phyloP scores from a whole-genome alignment of 2,797 vertebrate species.

The Notoglanidium macrostoma region DNA sequence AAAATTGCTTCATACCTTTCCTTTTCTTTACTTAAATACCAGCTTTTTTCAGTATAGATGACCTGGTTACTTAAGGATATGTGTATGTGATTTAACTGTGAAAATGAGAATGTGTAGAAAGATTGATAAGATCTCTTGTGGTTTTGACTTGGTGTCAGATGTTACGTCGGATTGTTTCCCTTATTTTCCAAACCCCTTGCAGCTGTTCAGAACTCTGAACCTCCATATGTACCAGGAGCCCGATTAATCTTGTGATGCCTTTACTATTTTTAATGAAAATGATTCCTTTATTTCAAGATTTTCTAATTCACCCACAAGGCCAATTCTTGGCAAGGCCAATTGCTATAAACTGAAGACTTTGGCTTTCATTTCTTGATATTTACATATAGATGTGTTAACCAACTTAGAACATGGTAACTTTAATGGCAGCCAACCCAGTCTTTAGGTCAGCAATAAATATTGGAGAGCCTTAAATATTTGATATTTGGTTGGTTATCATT shows the following conservation, averaged over 20 bases:
- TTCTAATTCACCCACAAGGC: neutral
- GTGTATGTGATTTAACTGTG: conserved; percentile 7
- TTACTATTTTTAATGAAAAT: neutral
- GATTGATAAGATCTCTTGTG: conserved; percentile 26
- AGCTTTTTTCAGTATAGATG: neutral
- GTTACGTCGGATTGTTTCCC: neutral
- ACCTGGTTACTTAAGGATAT: neutral
- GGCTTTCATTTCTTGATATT: neutral
- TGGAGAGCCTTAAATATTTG: neutral
- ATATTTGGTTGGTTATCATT: neutral
- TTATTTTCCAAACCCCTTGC: conserved; percentile 29
- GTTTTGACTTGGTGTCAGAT: neutral
- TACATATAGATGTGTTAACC: neutral
- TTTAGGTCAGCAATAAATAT: neutral
- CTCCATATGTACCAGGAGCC: neutral
- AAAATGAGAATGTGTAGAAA: conserved; percentile 17
- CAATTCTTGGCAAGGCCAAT: neutral
- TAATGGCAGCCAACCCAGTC: neutral
- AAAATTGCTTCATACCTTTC: neutral
- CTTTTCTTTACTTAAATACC: neutral
- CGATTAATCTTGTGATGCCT: neutral
- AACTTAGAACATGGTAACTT: neutral
- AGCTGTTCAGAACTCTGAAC: conserved; percentile 42
- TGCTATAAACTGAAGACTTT: neutral
- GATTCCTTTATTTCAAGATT: neutral